Percentiles rank a stretch among this genome's conserved stretches.
Evolutionary conservation across 1,140 invertebrate species (phyloP).

Genomic region (Caenorhabditis remanei): DNA sequence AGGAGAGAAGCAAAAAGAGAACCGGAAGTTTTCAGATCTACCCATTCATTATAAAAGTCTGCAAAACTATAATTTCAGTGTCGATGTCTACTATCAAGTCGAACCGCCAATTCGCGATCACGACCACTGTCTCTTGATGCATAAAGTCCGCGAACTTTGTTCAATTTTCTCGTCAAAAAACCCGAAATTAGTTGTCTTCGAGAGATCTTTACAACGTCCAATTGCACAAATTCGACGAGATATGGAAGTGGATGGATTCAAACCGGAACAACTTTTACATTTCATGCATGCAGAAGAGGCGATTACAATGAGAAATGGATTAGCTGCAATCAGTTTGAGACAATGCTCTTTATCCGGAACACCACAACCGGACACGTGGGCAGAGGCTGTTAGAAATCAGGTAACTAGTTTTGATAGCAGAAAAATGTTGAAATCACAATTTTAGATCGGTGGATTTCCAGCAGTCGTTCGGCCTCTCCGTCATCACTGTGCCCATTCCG

Average conservation of each 20-base stretch:
- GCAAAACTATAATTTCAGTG: slow-evolving; percentile 3
- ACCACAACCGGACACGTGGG: slow-evolving; percentile 58
- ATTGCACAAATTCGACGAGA: slow-evolving; percentile 63
- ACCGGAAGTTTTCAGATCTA: too few species aligned
- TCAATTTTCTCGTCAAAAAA: slow-evolving; percentile 59
- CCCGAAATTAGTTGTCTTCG: slow-evolving; percentile 52
- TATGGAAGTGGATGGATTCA: slow-evolving; percentile 59
- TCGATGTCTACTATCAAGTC: slow-evolving; percentile 61
- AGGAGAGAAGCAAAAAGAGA: too few species aligned
- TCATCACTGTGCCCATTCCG: slow-evolving; percentile 59
- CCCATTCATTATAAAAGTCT: background rate
- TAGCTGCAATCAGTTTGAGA: slow-evolving; percentile 52
- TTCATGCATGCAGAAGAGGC: slow-evolving; percentile 45
- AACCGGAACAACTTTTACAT: slow-evolving; percentile 47
- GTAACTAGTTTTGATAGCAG: background rate
- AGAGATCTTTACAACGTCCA: slow-evolving; percentile 50
- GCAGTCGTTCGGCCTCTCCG: slow-evolving; percentile 57
- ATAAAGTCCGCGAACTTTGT: slow-evolving; percentile 60
- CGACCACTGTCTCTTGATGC: slow-evolving; percentile 39
- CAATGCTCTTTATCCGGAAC: slow-evolving; percentile 62
- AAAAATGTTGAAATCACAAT: background rate
- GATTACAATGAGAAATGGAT: slow-evolving; percentile 58
- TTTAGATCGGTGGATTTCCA: slow-evolving; percentile 62
- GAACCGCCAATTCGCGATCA: slow-evolving; percentile 47
- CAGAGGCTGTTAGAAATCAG: slow-evolving; percentile 57